Evolutionary conservation across 2,888 invertebrate species (phyloP), one percentile per base, ranked within the genome.

Genomic region (Hemithea aestivaria): DNA sequence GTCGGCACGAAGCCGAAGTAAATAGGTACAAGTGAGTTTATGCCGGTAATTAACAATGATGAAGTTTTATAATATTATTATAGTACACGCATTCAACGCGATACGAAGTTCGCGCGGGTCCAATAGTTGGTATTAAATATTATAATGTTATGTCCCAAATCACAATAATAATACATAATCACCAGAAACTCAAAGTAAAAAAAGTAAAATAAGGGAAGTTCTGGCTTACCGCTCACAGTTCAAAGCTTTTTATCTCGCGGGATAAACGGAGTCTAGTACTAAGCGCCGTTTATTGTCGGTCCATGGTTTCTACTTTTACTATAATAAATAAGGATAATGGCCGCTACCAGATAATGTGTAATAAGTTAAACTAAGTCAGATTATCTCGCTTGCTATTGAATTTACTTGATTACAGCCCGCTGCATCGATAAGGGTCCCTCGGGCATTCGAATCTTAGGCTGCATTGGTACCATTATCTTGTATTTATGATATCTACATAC

Each of bases 331-430:
- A 9, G 27, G 40, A 40, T 40, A 40, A 40, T 40, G 32, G 24
- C 35, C 31, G 12, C 27, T 35, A 35, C 35, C 27, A 35, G 35
- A 31, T 31, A 28, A 27, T 27, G 27, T 20, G 27, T 40, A 38
- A 51, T 49, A 40, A 47, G 56, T 60, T 70, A 66, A 67, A 69
- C 66, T 66, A 65, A 56, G 58, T 55, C 56, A 53, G 64, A 66
- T 66, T 69, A 62, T 35, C 35, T 27, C 24, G 24, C 26, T 41
- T 40, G 42, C 48, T 37, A 42, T 42, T 37, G 36, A 42, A 56
- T 58, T 51, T 49, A 50, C 51, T 56, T 38, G 47, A 49, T 43
- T 52, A 51, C 51, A 48, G 46, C 8, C 23, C 36, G 30, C 11
- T 20, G 16, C 11, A 31, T 31, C 22, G 35, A 10, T 27, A 8